Evolutionary conservation across 2,113 vertebrate genomes (phyloP), one percentile per base, ranked within the genome.

Genomic region (Oxyura jamaicensis): DNA sequence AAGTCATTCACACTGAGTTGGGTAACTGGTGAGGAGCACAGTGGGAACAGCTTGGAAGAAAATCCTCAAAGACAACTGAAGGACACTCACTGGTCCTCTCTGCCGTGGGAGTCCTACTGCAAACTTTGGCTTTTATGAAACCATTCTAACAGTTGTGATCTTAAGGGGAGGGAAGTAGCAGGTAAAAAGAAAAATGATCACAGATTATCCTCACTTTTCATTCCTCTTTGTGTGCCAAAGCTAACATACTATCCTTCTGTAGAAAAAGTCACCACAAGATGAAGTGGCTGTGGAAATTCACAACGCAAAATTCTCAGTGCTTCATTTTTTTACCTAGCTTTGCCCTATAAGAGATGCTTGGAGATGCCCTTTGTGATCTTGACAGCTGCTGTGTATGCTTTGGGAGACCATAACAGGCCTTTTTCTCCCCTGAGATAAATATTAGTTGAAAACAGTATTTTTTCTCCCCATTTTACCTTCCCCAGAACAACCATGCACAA

Each of bases 41-140:
- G 44, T 86, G 92, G 83, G 93, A 96, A 91, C 68, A 84, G 65
- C 88, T 86, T 83, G 75, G 83, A 82, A 90, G 60, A 50, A 88
- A 68, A 88, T 76, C 83, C 77, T 95, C 69, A 86, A 91, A 93
- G 92, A 66, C 48, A 83, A 3, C 48, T 5, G 35, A 26, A 56
- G 62, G 73, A 56, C 33, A 44, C 46, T 55, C 18, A 48, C 28
- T 7, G 10, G 67, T 66, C 39, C 14, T 84, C 53, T 94, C 84
- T 87, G 71, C 87, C 90, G 42, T n/a, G 58, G 75, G 55, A 95
- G 76, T 65, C 33, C 77, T 74, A 4, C 52, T 0, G 0, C 65
- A 71, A 86, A 83, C 36, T 46, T 76, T 7, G 73, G 33, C 65
- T 88, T 91, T 88, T 76, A 12, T 58, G 56, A 92, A 95, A n/a